Evolutionary conservation across 1,140 invertebrate species (phyloP), one percentile per base, ranked within the genome.

Genomic region (Pararge aegeria): DNA sequence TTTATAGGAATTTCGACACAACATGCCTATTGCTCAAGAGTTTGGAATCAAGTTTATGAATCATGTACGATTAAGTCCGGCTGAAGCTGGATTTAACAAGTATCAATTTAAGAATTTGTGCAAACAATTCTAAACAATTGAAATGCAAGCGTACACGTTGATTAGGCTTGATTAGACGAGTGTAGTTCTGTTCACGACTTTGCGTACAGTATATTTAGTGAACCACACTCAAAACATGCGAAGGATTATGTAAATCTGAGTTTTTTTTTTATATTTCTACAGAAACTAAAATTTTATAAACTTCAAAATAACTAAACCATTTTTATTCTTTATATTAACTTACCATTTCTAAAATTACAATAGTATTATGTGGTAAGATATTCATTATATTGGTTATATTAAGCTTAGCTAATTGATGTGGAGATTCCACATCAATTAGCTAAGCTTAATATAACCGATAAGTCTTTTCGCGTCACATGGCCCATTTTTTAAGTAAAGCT

Each of bases 81-180:
- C 55, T 65, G 18, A 18, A 79, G 66, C 83, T 61, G 61, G 81
- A 58, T 75, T 18, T 42, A 80, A 76, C 83, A 40, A 69, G 84
- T 77, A 78, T 78, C 75, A 87, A 87, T 88, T 79, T 71, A 81
- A 61, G 69, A 70, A n/a, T 83, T 83, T 75, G 63, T 63, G 76
- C 62, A 66, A 73, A 72, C 75, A 76, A 86, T 81, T 80, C 78
- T 77, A 76, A 80, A 78, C 82, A 85, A 88, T 86, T 86, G 74
- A 72, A 64, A 51, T 61, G 65, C 34, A 61, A 73, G 60, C 61
- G 70, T 74, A 55, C 74, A 53, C 55, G 48, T 73, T 65, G 46
- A 77, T 83, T 83, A 77, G 56, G 52, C 68, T 55, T 48, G 21
- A 55, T 61, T 61, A 55, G 15, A 52, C 20, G 44, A 21, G 12